These are phyloP conservation scores for Phengaris alcon DNA, from an alignment of 2,888 invertebrate genomes.

Conservation along the genomic window DNA sequence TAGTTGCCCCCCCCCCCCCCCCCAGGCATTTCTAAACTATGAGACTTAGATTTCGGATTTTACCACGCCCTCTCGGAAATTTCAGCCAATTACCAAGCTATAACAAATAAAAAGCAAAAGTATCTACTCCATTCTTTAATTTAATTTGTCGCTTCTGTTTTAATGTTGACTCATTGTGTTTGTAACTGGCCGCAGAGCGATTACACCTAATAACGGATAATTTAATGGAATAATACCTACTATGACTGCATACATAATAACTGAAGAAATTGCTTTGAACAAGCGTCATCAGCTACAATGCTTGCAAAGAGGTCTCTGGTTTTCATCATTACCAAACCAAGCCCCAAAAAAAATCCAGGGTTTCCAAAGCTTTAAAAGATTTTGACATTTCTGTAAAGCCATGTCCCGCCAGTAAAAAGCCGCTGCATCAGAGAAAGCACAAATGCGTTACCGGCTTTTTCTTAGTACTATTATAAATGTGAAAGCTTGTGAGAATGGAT, in stretches of 20 bases:
- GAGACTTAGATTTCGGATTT: too few relatives aligned
- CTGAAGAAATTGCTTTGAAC: not conserved
- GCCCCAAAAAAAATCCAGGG: too few relatives aligned
- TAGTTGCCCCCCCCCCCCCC: too few relatives aligned
- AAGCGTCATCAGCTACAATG: not conserved
- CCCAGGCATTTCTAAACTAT: too few relatives aligned
- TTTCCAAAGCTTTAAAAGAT: too few relatives aligned
- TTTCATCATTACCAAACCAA: not conserved
- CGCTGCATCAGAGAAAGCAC: too few relatives aligned
- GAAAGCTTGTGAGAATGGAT: too few relatives aligned
- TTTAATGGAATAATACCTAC: conserved; percentile 20
- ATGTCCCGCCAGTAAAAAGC: too few relatives aligned
- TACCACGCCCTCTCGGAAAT: not conserved
- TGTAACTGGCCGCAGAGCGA: not conserved
- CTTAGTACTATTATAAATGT: too few relatives aligned
- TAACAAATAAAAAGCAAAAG: not conserved
- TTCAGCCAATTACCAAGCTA: not conserved
- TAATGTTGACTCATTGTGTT: not conserved
- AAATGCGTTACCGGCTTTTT: too few relatives aligned
- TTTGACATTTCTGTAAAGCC: too few relatives aligned
- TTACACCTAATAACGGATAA: not conserved
- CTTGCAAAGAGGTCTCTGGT: not conserved
- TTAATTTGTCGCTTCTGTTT: not conserved
- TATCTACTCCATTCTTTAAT: not conserved
- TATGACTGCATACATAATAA: conserved; percentile 5